Evolutionary conservation across 2,888 invertebrate species (phyloP).

Genomic region (Carabus problematicus): DNA sequence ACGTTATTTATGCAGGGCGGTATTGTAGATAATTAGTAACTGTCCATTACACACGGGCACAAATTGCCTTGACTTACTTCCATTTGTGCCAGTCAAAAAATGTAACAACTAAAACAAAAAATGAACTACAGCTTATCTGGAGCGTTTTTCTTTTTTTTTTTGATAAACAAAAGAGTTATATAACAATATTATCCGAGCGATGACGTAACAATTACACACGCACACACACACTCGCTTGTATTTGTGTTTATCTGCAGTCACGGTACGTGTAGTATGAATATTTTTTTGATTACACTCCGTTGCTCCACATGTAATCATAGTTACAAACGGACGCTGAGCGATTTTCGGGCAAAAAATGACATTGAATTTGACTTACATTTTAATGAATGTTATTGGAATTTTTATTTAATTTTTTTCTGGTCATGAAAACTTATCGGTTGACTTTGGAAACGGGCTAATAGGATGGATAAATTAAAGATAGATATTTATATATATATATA

Average conservation of each 20-base stretch:
- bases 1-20: too few relatives aligned
- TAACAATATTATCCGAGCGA: conserved; percentile 26
- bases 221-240: conserved; percentile 3
- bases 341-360: conserved; percentile 27
- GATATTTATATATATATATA: neutral
- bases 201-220: neutral
- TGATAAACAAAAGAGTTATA: conserved; percentile 5
- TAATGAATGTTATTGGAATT: neutral
- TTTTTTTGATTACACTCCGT: conserved; percentile 20
- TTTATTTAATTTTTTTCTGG: neutral
- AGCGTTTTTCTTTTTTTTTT: neutral
- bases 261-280: conserved; percentile 26
- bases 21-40: too few relatives aligned
- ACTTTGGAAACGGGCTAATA: too few relatives aligned
- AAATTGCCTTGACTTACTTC: too few relatives aligned
- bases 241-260: conserved; percentile 25
- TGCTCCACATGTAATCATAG: neutral
- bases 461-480: neutral
- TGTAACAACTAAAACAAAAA: too few relatives aligned
- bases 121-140: too few relatives aligned
- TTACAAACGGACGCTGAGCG: conserved; percentile 21
- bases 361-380: conserved; percentile 28
- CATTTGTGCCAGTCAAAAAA: too few relatives aligned
- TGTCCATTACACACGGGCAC: too few relatives aligned
- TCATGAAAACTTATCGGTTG: too few relatives aligned